Evolutionary conservation across 1,140 invertebrate genomes (phyloP).

Genomic region (Oppia nitens): DNA sequence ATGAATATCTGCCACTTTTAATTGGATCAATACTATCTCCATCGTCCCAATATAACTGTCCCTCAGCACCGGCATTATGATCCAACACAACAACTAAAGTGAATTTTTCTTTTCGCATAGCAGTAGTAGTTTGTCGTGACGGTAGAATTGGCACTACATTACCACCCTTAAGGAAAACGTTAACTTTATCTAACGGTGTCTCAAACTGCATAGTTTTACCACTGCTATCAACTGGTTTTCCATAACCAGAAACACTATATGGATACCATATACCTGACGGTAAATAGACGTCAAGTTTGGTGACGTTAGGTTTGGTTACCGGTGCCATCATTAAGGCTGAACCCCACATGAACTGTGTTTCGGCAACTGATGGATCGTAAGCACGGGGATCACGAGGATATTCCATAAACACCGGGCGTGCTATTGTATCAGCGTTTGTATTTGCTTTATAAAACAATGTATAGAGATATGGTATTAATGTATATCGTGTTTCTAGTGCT

Average conservation of each 20-base stretch:
- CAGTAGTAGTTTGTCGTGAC: conserved; percentile 43
- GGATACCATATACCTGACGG: conserved; percentile 53
- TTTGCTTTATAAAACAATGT: conserved; percentile 29
- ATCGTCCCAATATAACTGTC: conserved; percentile 58
- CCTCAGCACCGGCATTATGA: conserved; percentile 33
- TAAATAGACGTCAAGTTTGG: conserved; percentile 40
- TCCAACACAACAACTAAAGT: conserved; percentile 42
- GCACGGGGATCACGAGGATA: conserved; percentile 47
- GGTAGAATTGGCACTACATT: conserved; percentile 48
- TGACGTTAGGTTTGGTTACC: conserved; percentile 23
- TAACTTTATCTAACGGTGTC: conserved; percentile 44
- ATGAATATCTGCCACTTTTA: conserved; percentile 39
- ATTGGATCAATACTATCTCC: conserved; percentile 50
- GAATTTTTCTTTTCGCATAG: conserved; percentile 37
- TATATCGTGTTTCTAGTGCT: conserved; percentile 49
- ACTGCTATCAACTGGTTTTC: conserved; percentile 30
- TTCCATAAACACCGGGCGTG: conserved; percentile 26
- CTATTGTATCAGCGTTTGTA: conserved; percentile 28
- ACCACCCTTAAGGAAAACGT: conserved; percentile 49
- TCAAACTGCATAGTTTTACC: conserved; percentile 35
- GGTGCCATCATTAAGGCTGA: conserved; percentile 29
- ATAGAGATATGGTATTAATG: conserved; percentile 54
- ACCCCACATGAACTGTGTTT: conserved; percentile 42
- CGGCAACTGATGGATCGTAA: conserved; percentile 37
- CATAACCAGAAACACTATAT: conserved; percentile 35